These are phyloP conservation scores for Plectrocnemia conspersa DNA, from an alignment of 1,140 invertebrate species.

Conservation along the genomic window DNA sequence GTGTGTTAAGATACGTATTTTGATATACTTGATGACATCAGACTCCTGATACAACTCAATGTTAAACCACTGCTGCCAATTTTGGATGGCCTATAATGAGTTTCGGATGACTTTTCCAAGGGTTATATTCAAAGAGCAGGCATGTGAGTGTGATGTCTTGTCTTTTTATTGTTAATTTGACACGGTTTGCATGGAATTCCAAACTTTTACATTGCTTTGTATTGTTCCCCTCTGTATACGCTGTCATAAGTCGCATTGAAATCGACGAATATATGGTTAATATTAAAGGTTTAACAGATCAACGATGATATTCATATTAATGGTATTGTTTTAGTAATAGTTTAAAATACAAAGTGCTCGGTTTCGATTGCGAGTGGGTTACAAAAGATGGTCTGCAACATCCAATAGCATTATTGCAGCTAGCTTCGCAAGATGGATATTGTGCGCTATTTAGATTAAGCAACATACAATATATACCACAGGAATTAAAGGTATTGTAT, in stretches of 20 bases:
- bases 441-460: conserved; percentile 60
- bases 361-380: conserved; percentile 71
- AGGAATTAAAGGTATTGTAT: conserved; percentile 48
- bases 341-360: conserved; percentile 46
- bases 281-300: neutral
- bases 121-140: neutral
- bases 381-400: conserved; percentile 47
- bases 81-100: too few relatives aligned
- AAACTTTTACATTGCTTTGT: neutral
- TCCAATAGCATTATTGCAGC: conserved; percentile 59
- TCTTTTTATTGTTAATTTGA: neutral
- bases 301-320: neutral
- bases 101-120: too few relatives aligned
- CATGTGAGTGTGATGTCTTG: neutral
- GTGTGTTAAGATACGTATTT: too few relatives aligned
- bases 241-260: too few relatives aligned
- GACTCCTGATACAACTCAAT: too few relatives aligned
- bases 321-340: conserved; percentile 23
- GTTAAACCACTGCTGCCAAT: too few relatives aligned
- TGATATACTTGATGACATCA: too few relatives aligned
- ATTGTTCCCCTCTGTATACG: too few relatives aligned
- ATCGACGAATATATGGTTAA: neutral
- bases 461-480: conserved; percentile 55
- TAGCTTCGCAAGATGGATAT: conserved; percentile 57
- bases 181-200: neutral